Base-by-base conservation (phyloP, 2,888 invertebrate genomes). In the Teinopalpus imperialis region DNA sequence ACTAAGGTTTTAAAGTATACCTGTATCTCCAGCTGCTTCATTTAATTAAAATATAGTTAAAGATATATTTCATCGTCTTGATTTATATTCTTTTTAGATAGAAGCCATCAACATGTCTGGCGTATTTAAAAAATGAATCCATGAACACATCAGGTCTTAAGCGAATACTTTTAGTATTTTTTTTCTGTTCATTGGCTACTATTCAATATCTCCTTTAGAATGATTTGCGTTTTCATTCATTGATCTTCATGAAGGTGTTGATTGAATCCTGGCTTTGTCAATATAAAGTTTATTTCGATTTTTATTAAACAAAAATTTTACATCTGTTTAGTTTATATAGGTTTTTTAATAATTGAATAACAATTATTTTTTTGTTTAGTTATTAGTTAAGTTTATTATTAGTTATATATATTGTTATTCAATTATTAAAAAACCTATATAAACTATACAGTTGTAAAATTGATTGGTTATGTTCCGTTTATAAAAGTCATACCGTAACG, bases 181-280 rank as follows among this genome's bases (percentile, higher is more conserved):
- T 21, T 30, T 39, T 30, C 5, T 29, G 1, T 8, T 1, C 3
- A 21, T 35, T 29, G 6, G 12, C 34, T 9, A 4, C 37, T 31
- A 26, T 26, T 36, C 36, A 8, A 34, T 45, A 12, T 16, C 3
- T 32, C 9, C 13, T 9, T 27, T 24, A 10, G n/a, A 21, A 39
- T 45, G 27, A 34, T 32, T 34, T 39, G 14, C 32, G 3, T 16
- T 30, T 29, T 23, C 16, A 30, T 31, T 42, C 12, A 35, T 7
- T 8, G 9, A n/a, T 3, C 13, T 5, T 23, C 8, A 16, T 14
- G n/a, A 29, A 26, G 23, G 40, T 40, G 29, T 35, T 41, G 29
- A 40, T 41, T 30, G 18, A 47, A 26, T 35, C 8, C 23, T 21
- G 32, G 20, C 35, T 14, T 29, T 12, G 23, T 27, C 13, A 21